Percentiles rank a stretch among this genome's conserved stretches.
These are phyloP conservation scores for Barbus barbus DNA, from an alignment of 2,113 vertebrate genomes.

Conservation along the genomic window DNA sequence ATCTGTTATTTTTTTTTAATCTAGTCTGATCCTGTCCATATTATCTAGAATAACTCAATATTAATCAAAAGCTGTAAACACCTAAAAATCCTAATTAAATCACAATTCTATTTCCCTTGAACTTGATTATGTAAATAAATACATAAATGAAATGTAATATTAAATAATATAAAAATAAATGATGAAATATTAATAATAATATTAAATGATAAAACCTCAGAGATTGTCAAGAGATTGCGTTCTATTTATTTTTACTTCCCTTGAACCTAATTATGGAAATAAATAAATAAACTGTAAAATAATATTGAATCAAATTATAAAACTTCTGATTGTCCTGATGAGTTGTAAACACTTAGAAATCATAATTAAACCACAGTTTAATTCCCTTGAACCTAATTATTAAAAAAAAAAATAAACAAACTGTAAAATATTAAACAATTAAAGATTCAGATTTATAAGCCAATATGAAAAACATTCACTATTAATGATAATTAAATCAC, in stretches of 20 bases:
- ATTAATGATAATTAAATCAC: background rate
- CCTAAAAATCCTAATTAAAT: background rate
- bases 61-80: conserved; percentile 15
- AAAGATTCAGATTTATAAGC: background rate
- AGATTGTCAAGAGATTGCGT: background rate
- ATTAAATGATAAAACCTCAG: too few species aligned
- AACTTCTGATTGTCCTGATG: background rate
- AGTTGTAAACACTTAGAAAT: background rate
- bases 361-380: background rate
- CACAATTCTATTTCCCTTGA: background rate
- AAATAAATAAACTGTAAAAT: background rate
- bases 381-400: background rate
- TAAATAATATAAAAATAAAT: background rate
- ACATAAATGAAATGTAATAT: background rate
- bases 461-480: background rate
- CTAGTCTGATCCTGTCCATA: background rate
- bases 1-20: conserved; percentile 4
- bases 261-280: background rate
- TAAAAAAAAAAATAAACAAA: background rate
- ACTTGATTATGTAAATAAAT: too few species aligned
- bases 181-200: too few species aligned
- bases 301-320: background rate
- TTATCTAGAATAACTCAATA: conserved; percentile 59
- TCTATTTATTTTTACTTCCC: background rate
- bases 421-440: background rate